Conservation (phyloP, 1,140 invertebrate genomes). For the Bombus balteatus region DNA sequence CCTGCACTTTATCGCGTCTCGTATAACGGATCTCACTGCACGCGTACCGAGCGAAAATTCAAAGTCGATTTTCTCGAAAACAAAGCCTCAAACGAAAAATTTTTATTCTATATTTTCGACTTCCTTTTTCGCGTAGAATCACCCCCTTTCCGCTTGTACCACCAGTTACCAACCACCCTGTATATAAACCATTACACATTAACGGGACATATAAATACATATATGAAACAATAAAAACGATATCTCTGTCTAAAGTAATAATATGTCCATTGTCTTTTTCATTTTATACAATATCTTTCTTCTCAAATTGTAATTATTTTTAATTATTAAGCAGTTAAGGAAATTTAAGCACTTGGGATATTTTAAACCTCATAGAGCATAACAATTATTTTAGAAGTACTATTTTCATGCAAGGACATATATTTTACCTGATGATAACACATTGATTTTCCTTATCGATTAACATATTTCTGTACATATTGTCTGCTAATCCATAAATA, state of each 20-base stretch:
- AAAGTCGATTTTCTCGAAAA: no score
- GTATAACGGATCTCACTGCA: no score
- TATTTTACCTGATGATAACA: conserved; percentile 88
- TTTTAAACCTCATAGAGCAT: neutral
- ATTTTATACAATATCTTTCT: neutral
- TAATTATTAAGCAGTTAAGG: neutral
- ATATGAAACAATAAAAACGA: neutral
- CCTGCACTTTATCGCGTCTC: no score
- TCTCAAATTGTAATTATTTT: neutral
- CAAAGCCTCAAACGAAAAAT: no score
- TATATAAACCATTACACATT: neutral
- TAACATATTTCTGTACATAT: conserved; percentile 91
- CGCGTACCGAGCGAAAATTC: no score
- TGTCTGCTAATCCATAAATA: conserved; percentile 89
- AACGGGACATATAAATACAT: neutral
- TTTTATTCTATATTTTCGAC: no score
- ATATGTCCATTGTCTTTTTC: no score
- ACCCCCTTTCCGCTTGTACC: no score
- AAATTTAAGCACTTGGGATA: neutral
- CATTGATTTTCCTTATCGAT: conserved; percentile 90
- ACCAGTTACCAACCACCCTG: no score
- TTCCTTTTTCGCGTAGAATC: no score
- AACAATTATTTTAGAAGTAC: neutral
- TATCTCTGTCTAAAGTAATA: neutral
- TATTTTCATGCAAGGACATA: neutral